A percentile compares a stretch with the other conserved stretches of the same genome.
Evolutionary conservation across 1,140 invertebrate species (phyloP).

Genomic region (Drosophila mauritiana): DNA sequence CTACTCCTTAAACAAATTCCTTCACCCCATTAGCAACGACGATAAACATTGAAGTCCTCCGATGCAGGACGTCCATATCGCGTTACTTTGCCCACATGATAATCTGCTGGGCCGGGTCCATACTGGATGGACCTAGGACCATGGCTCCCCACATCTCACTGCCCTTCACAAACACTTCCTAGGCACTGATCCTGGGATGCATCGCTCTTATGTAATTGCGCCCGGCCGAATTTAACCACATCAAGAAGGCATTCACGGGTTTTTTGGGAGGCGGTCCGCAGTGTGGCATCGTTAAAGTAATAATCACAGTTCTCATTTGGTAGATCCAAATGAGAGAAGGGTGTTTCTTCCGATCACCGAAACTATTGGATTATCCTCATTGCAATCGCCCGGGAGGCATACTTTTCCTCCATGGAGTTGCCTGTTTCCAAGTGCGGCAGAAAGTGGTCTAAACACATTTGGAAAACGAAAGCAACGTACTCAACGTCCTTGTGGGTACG

Average conservation of each 20-base stretch:
- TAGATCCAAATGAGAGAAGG: too few species aligned
- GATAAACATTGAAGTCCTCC: neutral
- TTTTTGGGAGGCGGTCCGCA: too few species aligned
- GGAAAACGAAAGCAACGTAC: neutral
- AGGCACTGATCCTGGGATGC: too few species aligned
- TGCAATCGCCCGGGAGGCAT: neutral
- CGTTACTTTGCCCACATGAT: slow-evolving; percentile 13
- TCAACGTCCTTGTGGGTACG: neutral
- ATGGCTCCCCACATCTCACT: too few species aligned
- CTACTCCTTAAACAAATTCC: neutral
- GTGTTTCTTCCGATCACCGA: neutral
- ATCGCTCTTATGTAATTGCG: too few species aligned
- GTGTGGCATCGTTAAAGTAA: too few species aligned
- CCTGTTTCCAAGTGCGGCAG: neutral
- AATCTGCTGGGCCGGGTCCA: slow-evolving; percentile 40
- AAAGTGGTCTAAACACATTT: neutral
- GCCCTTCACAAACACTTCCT: too few species aligned
- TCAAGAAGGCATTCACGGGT: too few species aligned
- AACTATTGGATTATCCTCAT: neutral
- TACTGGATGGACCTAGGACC: neutral
- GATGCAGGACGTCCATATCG: slow-evolving; percentile 14
- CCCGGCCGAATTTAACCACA: too few species aligned
- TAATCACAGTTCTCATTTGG: too few species aligned
- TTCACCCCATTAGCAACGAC: slow-evolving; percentile 6
- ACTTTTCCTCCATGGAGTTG: neutral